Base-by-base conservation (phyloP, 2,888 invertebrate species). In the Podotricha telesiphe region DNA sequence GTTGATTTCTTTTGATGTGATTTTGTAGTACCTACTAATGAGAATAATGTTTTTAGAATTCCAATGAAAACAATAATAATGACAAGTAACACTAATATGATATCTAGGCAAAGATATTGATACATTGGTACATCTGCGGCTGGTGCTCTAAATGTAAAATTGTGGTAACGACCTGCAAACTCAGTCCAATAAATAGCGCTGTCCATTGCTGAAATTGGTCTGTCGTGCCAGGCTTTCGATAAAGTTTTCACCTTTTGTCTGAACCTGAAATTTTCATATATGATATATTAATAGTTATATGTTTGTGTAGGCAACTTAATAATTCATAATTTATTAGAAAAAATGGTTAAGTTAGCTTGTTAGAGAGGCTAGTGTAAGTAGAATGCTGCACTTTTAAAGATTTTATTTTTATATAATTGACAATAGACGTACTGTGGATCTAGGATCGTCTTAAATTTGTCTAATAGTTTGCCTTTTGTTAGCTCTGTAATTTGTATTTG, bases 171-270 rank as follows among this genome's bases (percentile, higher is more conserved):
- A 0, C 93, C 94, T 0, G 94, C 93, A 77, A 94, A 95, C 80
- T 95, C 95, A 0, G 94, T 93, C 95, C 95, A 95, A 78, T 92
- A 95, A 45, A 94, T 84, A 20, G 95, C 95, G 19, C 90, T 94
- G 61, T 95, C 94, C 84, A 94, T 85, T 0, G 95, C 88, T 0
- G 94, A 87, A 71, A 89, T 78, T 0, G 94, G 95, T 19, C 94
- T 89, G 76, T 95, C 94, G 66, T 88, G 89, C 89, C 94, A 95
- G n/a, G 93, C 82, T 67, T 80, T 86, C 2, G 94, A 94, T 1
- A 94, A 76, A 50, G 83, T 83, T 74, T 94, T 93, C 1, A 93
- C 94, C 68, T 85, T 84, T 74, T 78, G 77, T 65, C 80, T 80
- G 70, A 88, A 90, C 47, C 92, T 92, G 79, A 59, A 84, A 86